phyloP scores from a whole-genome alignment of 2,888 invertebrate genomes.

The Dynastes tityus region DNA sequence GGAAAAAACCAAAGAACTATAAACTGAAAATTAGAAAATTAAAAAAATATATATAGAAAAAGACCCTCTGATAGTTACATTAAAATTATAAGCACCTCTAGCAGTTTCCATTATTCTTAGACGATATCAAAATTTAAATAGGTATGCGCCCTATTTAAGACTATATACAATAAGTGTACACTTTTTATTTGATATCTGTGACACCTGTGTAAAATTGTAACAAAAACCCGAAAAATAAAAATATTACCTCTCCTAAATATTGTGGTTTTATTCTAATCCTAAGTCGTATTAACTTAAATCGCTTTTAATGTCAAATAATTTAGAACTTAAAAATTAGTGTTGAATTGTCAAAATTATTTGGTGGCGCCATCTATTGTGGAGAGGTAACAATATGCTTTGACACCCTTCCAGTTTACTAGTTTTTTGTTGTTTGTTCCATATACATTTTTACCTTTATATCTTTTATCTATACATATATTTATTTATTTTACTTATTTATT shows the following conservation, averaged over 20 bases:
- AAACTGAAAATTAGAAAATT: constrained; percentile 16
- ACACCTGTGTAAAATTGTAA: constrained; percentile 38
- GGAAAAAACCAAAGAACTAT: constrained; percentile 35
- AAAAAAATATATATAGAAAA: constrained; percentile 10
- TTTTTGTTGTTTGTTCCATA: too few species aligned
- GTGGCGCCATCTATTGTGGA: too few species aligned
- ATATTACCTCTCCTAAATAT: constrained; percentile 18
- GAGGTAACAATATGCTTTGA: too few species aligned
- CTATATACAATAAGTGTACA: not conserved
- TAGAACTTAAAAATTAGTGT: too few species aligned
- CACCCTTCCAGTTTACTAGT: too few species aligned
- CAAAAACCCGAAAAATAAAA: constrained; percentile 20
- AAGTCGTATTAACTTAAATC: not conserved
- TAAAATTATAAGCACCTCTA: not conserved
- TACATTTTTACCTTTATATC: too few species aligned
- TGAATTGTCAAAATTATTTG: too few species aligned
- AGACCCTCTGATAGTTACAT: not conserved
- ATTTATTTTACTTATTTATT: too few species aligned
- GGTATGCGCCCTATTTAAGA: constrained; percentile 5
- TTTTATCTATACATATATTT: too few species aligned
- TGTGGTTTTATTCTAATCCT: not conserved
- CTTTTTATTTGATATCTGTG: constrained; percentile 40
- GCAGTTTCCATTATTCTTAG: not conserved
- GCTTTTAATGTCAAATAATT: not conserved
- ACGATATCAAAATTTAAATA: not conserved